phyloP scores from a whole-genome alignment of 2,888 invertebrate genomes.

The Carcina quercana region DNA sequence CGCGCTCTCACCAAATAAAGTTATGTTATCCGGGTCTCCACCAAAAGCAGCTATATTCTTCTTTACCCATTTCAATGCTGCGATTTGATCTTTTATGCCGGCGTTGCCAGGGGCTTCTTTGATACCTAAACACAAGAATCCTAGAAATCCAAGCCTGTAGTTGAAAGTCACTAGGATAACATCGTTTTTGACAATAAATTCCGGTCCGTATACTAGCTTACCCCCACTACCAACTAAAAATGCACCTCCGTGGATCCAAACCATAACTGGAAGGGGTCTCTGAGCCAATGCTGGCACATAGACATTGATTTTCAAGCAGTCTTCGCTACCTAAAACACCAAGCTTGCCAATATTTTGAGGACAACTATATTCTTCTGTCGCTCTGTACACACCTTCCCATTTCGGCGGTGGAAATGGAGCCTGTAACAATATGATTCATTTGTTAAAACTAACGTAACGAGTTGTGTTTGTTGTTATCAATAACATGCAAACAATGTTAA shows the following conservation, averaged over 20 bases:
- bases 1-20: conserved; percentile 63
- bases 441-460: too few relatives aligned
- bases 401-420: conserved; percentile 52
- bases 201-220: conserved; percentile 48
- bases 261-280: conserved; percentile 52
- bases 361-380: conserved; percentile 46
- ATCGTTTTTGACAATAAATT: conserved; percentile 48
- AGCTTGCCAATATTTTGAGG: conserved; percentile 32
- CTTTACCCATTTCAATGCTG: conserved; percentile 60
- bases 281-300: conserved; percentile 40
- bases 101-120: conserved; percentile 63
- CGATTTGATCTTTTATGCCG: conserved; percentile 58
- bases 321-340: conserved; percentile 45
- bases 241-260: conserved; percentile 59
- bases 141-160: conserved; percentile 55
- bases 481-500: too few relatives aligned
- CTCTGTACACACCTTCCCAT: conserved; percentile 54
- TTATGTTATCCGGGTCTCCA: conserved; percentile 57
- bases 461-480: too few relatives aligned
- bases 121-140: conserved; percentile 54
- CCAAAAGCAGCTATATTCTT: conserved; percentile 59
- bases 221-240: conserved; percentile 54
- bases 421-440: too few relatives aligned
- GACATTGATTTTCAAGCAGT: conserved; percentile 55
- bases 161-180: conserved; percentile 59